Percentiles rank a stretch among this genome's conserved stretches.
These are phyloP conservation scores for Theristus sp. DNA, from an alignment of 2,888 invertebrate genomes.

Conservation along the genomic window DNA sequence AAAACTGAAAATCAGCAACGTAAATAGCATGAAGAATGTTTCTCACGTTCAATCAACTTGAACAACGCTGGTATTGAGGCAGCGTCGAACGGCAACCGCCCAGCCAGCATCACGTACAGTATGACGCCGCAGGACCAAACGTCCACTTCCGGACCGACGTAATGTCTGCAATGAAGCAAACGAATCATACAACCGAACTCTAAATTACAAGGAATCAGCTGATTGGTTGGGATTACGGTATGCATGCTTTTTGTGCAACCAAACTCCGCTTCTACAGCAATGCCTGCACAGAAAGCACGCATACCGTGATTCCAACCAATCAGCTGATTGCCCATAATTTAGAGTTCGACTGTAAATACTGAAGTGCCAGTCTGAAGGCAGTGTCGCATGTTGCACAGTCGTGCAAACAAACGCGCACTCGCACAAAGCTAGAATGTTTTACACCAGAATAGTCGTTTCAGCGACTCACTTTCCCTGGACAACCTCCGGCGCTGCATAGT, in stretches of 20 bases:
- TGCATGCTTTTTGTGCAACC: no score
- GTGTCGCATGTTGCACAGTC: no score
- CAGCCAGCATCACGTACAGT: constrained; percentile 78
- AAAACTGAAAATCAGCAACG: constrained; percentile 31
- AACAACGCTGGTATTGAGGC: background rate
- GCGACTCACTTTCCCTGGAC: constrained; percentile 63
- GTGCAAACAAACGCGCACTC: no score
- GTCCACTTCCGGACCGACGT: constrained; percentile 95
- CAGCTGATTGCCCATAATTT: no score
- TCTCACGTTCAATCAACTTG: constrained; percentile 61
- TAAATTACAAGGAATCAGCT: no score
- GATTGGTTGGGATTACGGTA: no score
- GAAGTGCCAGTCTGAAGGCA: no score
- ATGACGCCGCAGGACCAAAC: constrained; percentile 97
- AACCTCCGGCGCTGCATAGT: constrained; percentile 92
- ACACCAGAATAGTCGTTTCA: background rate
- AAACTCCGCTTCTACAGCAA: no score
- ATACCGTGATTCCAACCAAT: no score
- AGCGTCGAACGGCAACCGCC: constrained; percentile 39
- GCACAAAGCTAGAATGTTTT: background rate
- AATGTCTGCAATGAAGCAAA: constrained; percentile 41
- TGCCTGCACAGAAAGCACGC: no score
- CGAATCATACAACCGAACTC: no score
- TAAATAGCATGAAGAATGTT: constrained; percentile 1
- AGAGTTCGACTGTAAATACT: no score